Percentiles rank a stretch among this genome's conserved stretches.
phyloP scores from a whole-genome alignment of 2,113 vertebrate species.

The Eulacestoma nigropectus region DNA sequence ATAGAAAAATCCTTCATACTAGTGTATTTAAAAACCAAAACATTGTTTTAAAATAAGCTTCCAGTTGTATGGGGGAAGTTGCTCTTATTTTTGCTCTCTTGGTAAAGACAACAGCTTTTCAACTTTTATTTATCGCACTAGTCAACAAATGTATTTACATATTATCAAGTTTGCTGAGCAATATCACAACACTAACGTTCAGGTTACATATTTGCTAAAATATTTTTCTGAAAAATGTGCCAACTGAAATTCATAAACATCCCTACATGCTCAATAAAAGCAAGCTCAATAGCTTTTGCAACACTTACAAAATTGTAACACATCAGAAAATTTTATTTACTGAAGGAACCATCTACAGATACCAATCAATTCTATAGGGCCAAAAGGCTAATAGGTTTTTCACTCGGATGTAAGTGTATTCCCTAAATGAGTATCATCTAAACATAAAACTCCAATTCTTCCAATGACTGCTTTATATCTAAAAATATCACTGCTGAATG shows the following conservation, averaged over 20 bases:
- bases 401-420: not conserved
- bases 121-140: not conserved
- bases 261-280: not conserved
- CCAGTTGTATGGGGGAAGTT: not conserved
- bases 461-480: conserved; percentile 6
- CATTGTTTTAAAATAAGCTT: not conserved
- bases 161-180: not conserved
- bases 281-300: not conserved
- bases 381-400: not conserved
- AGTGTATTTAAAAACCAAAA: not conserved
- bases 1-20: not conserved
- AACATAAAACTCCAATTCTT: conserved; percentile 5
- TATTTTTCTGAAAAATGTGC: not conserved
- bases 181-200: not conserved
- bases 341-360: not conserved
- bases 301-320: not conserved
- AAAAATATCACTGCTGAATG: conserved; percentile 51
- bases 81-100: not conserved
- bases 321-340: not conserved
- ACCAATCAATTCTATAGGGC: not conserved
- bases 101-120: not conserved
- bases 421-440: not conserved
- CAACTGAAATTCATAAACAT: not conserved
- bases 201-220: not conserved
- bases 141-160: not conserved